A percentile compares a stretch with the other conserved stretches of the same genome.
These are phyloP conservation scores for Ptychochromis oligacanthus DNA, from an alignment of 2,113 vertebrate species.

Conservation along the genomic window DNA sequence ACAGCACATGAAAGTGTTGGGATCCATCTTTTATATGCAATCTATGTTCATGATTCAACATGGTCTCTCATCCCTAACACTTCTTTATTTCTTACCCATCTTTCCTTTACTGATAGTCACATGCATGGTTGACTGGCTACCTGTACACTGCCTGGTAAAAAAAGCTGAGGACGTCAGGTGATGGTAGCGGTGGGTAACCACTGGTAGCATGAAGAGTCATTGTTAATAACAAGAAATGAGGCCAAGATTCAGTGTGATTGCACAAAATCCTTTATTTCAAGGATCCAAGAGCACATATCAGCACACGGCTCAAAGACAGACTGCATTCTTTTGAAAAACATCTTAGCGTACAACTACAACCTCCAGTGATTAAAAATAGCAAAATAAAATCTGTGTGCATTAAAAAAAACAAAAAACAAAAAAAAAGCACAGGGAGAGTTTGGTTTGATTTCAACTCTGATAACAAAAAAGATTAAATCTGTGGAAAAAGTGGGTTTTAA, in stretches of 20 bases:
- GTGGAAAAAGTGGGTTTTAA: constrained; percentile 31
- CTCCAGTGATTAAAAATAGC: constrained; percentile 60
- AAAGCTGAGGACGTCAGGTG: background rate
- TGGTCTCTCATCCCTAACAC: background rate
- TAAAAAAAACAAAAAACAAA: constrained; percentile 3
- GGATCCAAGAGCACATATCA: constrained; percentile 66
- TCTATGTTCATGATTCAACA: background rate
- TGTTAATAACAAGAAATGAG: background rate
- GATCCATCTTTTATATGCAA: background rate
- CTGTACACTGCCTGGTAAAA: background rate
- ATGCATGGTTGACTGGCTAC: background rate
- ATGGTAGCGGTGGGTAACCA: background rate
- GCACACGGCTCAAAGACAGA: constrained; percentile 65
- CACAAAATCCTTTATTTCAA: constrained; percentile 77
- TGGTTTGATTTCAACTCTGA: constrained; percentile 25
- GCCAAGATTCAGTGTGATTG: constrained; percentile 52
- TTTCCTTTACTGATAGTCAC: background rate
- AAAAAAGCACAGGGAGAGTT: constrained; percentile 27
- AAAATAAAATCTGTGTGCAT: constrained; percentile 61
- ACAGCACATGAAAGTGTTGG: background rate
- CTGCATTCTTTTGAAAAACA: constrained; percentile 40
- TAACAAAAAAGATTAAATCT: background rate
- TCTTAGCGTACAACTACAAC: constrained; percentile 49
- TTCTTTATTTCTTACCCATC: background rate
- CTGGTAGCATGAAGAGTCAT: background rate